Base-by-base conservation (phyloP, 1,140 invertebrate species). In the Halictus rubicundus region DNA sequence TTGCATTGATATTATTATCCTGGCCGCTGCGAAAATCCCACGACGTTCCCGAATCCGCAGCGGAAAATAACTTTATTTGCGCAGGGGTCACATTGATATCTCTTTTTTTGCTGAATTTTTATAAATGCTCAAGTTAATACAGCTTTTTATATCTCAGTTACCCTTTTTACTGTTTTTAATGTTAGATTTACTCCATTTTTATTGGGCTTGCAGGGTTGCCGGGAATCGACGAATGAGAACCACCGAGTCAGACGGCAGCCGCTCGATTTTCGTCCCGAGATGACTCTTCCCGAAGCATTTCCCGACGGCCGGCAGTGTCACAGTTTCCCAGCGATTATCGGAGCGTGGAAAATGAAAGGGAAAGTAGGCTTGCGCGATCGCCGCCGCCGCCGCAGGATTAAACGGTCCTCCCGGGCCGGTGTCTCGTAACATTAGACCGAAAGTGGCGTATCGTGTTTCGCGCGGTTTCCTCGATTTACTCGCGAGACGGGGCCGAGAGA, bases 391-490 rank as follows among this genome's bases (percentile, higher is more conserved):
- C 72, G 46, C 60, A 66, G 49, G 61, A 81, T 81, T 78, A 81
- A 78, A 81, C 74, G 79, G 42, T 71, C 73, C 46, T 39, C 66
- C 59, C n/a, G 37, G 32, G 23, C 54, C 52, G 54, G 71, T 79
- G 63, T 49, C 63, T 21, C 78, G 78, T 80, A 78, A 81, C 68
- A 52, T 81, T 78, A 78, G 63, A 66, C 21, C 42, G 49, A 71
- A 70, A 81, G 75, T 72, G 75, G 63, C 52, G 32, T 78, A 68
- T 81, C 80, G 32, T 68, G 68, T 81, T 81, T 77, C 80, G 75
- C 80, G 69, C 23, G 75, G 80, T 81, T 72, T 81, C 68, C 63
- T 69, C 80, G 64, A 78, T 78, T 81, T 72, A 70, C 68, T 78
- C 68, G 72, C 78, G 23, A 52, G 57, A 73, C 32, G 64, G 57